Conservation (phyloP, 2,797 vertebrate genomes). For the Pangasius larnaudii region DNA sequence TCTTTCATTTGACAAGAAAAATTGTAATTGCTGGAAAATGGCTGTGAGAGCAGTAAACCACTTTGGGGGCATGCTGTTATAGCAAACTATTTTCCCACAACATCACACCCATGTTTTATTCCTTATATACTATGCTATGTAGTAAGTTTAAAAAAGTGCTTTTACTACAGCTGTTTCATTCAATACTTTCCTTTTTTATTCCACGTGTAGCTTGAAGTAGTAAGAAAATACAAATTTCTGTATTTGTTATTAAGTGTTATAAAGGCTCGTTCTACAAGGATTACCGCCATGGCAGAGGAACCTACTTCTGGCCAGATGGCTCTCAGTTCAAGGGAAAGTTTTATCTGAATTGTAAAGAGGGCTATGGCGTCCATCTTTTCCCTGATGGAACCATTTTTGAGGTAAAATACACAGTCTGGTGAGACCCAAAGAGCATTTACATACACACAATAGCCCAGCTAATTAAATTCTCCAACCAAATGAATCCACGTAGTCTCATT, state of each 20-base stretch:
- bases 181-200: background rate
- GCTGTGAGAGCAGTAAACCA: background rate
- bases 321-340: slow-evolving; percentile 83
- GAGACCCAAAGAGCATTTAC: background rate
- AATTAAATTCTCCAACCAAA: background rate
- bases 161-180: background rate
- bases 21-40: background rate
- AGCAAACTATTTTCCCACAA: background rate
- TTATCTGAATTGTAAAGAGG: slow-evolving; percentile 86
- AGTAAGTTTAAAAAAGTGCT: background rate
- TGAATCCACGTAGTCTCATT: background rate
- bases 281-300: slow-evolving; percentile 80
- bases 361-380: slow-evolving; percentile 78
- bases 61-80: background rate
- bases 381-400: slow-evolving; percentile 77
- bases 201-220: background rate
- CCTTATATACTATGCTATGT: background rate
- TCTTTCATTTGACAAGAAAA: background rate
- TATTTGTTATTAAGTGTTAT: slow-evolving; percentile 74
- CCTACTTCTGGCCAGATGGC: slow-evolving; percentile 82
- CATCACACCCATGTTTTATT: background rate
- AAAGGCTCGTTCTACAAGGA: slow-evolving; percentile 84
- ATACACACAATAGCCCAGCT: background rate
- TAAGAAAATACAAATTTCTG: background rate
- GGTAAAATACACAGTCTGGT: slow-evolving; percentile 68